Base-by-base conservation (phyloP, 64 coral and sea anemone species). In the Pachyseris speciosa region DNA sequence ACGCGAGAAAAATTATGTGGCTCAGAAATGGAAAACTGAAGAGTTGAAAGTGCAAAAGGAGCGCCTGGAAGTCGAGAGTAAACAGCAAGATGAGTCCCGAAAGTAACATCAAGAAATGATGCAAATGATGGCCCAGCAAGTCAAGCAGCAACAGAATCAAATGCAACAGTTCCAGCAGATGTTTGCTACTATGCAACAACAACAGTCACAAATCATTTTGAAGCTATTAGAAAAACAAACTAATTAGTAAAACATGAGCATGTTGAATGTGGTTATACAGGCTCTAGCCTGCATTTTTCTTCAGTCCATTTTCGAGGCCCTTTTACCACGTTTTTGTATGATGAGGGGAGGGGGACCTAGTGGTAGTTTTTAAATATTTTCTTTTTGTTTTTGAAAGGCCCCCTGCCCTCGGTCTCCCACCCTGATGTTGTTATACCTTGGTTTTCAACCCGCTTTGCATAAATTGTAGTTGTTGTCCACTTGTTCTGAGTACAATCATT, bases 111-210 rank as follows among this genome's bases (percentile, higher is more conserved):
- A 42, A 71, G 67, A 38, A 15, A 71, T 81, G 78, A 81, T 60
- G 78, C 27, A 60, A 63, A 63, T 60, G 32, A 39, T 81, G 31
- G 58, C 2, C 16, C 78, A 81, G 50, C 51, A 81, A 49, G 16
- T 52, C 6, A 42, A 77, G 51, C 50, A 81, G 38, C 78, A 81
- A 81, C 52, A 81, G 51, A 40, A 60, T 37, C 78, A 81, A 60
- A 81, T 77, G 42, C 74, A 77, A 77, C 30, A 37, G 30, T 77
- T 77, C 31, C 74, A 77, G 37, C 74, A 77, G 74, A 77, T 81
- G 78, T 81, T 60, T 60, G 30, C 22, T 61, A 13, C 29, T 9
- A 81, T 81, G 78, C 78, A 81, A 81, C 78, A 81, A 81, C 49
- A 81, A 31, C 49, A 81, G 27, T 34, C 78, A 22, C 78, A 81